Base-by-base conservation (phyloP, 2,888 invertebrate genomes). In the Chloroclysta siterata region DNA sequence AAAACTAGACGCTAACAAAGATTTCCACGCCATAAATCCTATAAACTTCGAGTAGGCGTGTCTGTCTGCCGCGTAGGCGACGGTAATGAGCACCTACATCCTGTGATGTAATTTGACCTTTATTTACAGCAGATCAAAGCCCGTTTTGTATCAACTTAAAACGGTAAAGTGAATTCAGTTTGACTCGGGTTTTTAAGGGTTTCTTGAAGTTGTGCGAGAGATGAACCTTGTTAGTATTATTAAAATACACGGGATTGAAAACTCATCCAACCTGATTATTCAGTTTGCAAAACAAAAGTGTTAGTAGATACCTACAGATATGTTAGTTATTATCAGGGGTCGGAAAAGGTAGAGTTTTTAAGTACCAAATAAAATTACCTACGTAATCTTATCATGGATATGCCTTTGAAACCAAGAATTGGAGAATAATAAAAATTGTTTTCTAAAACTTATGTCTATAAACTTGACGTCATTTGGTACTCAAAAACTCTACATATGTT, bases 1-100 rank as follows among this genome's bases (percentile, higher is more conserved):
- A 55, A 58, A 55, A 65, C 63, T 60, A 55, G 48, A 63, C 60
- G 60, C 61, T 58, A 57, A 62, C 51, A 64, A 67, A 67, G 60
- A 63, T 65, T 67, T 63, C 57, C 63, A 48, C 59, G 56, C 48
- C 63, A 65, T 69, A 65, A 68, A 69, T 66, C 55, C 44, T 33
- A 59, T 48, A 48, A 55, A 62, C 53, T 63, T 64, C 59, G 64
- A 74, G 72, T 74, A 74, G 87, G 87, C 85, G 87, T 82, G 83
- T 74, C 70, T 68, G 78, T 81, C 82, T 83, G 77, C 70, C 75
- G 75, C 65, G 76, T 75, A 77, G 74, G 63, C 60, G 57, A 53
- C 75, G 72, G 73, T 85, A 86, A 87, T 85, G 83, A 83, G 77
- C 73, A 74, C 71, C 71, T 70, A 74, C 69, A 60, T 65, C 60